Percentiles rank a stretch among this genome's conserved stretches.
These are phyloP conservation scores for Thelaira solivaga DNA, from an alignment of 2,888 invertebrate genomes.

Conservation along the genomic window DNA sequence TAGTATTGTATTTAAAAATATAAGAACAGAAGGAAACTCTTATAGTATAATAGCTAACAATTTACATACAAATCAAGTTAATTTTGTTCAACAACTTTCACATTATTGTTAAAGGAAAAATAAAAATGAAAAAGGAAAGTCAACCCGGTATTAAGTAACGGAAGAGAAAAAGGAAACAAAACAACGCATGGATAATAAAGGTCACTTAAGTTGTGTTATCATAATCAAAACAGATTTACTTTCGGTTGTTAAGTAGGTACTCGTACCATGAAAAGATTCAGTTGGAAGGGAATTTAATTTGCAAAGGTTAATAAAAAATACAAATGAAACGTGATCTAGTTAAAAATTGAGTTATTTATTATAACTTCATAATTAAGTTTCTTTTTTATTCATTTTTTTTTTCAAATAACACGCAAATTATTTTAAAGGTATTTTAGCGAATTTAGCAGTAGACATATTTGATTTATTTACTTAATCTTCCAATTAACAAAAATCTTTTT, in stretches of 20 bases:
- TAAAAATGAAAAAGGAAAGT: background rate
- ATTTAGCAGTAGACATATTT: too few relatives aligned
- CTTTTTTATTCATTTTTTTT: too few relatives aligned
- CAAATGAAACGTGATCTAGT: background rate
- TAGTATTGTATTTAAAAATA: constrained; percentile 21
- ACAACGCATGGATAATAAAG: constrained; percentile 23
- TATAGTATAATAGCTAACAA: constrained; percentile 26
- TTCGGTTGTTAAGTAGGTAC: constrained; percentile 23
- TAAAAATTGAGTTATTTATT: too few relatives aligned
- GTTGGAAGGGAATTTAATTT: background rate
- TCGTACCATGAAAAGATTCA: background rate
- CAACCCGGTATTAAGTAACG: background rate
- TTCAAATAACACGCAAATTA: too few relatives aligned
- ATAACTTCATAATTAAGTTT: too few relatives aligned
- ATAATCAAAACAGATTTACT: constrained; percentile 43
- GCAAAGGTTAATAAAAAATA: background rate
- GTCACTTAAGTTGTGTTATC: constrained; percentile 32
- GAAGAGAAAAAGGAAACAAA: background rate
- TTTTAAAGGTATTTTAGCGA: too few relatives aligned
- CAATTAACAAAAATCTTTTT: too few relatives aligned
- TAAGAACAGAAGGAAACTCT: constrained; percentile 34
- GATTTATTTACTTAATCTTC: too few relatives aligned
- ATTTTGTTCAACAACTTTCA: constrained; percentile 22
- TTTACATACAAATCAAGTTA: constrained; percentile 54
- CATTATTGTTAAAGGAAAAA: constrained; percentile 17